These are phyloP conservation scores for Drosophila recens DNA, from an alignment of 2,888 invertebrate species.

Conservation along the genomic window DNA sequence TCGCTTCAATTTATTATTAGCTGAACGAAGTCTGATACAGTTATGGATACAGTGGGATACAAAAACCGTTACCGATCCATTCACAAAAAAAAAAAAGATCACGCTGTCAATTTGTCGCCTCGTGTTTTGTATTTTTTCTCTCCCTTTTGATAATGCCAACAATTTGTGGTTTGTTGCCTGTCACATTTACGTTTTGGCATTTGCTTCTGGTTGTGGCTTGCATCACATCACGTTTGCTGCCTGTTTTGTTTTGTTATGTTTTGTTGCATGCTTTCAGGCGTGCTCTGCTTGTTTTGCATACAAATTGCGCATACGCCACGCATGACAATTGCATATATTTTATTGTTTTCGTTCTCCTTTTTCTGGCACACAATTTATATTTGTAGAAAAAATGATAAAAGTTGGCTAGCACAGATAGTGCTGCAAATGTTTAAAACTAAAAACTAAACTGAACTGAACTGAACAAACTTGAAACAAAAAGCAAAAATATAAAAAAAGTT, in stretches of 20 bases:
- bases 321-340: conserved; percentile 52
- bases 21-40: conserved; percentile 25
- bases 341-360: conserved; percentile 7
- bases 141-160: conserved; percentile 4
- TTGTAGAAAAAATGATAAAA: conserved; percentile 34
- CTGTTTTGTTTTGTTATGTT: conserved; percentile 18
- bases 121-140: background rate
- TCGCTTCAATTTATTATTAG: conserved; percentile 57
- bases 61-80: background rate
- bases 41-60: conserved; percentile 3
- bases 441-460: conserved; percentile 25
- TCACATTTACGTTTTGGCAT: conserved; percentile 30
- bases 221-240: conserved; percentile 40
- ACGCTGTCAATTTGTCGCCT: conserved; percentile 19
- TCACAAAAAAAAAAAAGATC: background rate
- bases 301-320: conserved; percentile 76
- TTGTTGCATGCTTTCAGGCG: conserved; percentile 62
- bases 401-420: conserved; percentile 30
- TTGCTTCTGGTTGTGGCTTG: conserved; percentile 26
- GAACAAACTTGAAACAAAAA: conserved; percentile 3
- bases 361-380: conserved; percentile 6
- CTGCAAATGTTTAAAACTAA: conserved; percentile 1
- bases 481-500: conserved; percentile 10
- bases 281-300: conserved; percentile 31
- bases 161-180: conserved; percentile 31